Conservation (phyloP, 2,797 vertebrate genomes). For the Psittacula derbiana region DNA sequence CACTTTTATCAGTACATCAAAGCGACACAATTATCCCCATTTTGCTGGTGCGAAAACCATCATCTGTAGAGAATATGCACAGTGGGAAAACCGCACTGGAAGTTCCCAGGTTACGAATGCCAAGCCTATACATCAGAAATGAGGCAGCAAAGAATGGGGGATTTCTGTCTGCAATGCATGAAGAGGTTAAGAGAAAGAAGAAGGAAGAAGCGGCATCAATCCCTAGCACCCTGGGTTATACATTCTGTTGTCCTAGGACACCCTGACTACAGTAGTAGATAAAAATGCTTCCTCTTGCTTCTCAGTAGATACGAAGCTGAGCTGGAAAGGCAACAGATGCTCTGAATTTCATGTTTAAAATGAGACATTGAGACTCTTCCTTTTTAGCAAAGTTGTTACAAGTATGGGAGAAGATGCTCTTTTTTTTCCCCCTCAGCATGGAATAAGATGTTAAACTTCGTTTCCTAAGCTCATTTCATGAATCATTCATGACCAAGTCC, state of each 20-base stretch:
- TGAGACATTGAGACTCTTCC: conserved; percentile 39
- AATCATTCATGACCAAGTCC: conserved; percentile 68
- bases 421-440: conserved; percentile 27
- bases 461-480: conserved; percentile 61
- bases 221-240: accelerated
- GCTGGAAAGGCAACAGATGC: conserved; percentile 51
- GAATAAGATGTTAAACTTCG: conserved; percentile 65
- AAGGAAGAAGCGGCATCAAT: neutral
- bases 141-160: neutral
- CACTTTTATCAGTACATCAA: conserved; percentile 23
- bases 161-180: neutral
- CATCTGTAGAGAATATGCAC: neutral
- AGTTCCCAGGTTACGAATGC: neutral
- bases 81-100: neutral
- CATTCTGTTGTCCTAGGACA: neutral
- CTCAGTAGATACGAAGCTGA: neutral
- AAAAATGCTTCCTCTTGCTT: conserved; percentile 10
- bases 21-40: neutral
- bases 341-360: conserved; percentile 46
- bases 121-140: neutral
- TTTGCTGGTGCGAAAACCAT: neutral
- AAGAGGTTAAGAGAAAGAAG: neutral
- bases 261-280: neutral
- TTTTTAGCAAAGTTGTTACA: conserved; percentile 54
- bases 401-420: conserved; percentile 48